A percentile compares a stretch with the other conserved stretches of the same genome.
phyloP scores from a whole-genome alignment of 2,113 vertebrate species.

The Cranoglanis bouderius region DNA sequence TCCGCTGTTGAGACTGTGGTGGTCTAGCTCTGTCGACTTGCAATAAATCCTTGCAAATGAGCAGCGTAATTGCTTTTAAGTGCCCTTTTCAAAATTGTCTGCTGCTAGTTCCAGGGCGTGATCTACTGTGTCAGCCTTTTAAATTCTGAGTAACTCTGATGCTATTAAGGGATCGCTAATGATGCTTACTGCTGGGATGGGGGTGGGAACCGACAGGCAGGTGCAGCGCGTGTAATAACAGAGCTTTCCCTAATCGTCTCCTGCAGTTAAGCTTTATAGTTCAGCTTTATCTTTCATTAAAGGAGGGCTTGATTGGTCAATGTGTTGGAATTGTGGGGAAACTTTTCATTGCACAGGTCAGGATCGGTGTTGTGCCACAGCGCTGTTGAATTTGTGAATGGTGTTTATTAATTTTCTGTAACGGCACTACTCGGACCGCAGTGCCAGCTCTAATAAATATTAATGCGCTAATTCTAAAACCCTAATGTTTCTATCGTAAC shows the following conservation, averaged over 20 bases:
- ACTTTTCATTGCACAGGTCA: neutral
- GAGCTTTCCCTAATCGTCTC: constrained; percentile 12
- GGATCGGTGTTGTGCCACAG: neutral
- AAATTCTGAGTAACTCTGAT: constrained; percentile 25
- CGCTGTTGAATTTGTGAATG: neutral
- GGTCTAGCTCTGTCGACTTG: constrained; percentile 41
- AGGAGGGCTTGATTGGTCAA: neutral
- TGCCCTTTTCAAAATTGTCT: constrained; percentile 48
- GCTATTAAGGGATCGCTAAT: constrained; percentile 38
- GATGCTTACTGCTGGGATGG: constrained; percentile 30
- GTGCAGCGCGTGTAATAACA: constrained; percentile 25
- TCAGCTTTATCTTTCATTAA: constrained; percentile 16
- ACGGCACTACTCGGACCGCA: neutral
- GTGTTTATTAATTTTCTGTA: neutral
- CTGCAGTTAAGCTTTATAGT: constrained; percentile 30
- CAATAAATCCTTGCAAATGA: constrained; percentile 53
- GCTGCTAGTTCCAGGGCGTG: constrained; percentile 23
- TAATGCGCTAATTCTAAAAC: neutral
- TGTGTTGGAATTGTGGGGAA: neutral
- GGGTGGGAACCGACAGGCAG: constrained; percentile 4
- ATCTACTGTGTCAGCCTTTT: constrained; percentile 38
- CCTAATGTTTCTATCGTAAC: neutral
- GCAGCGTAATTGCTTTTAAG: constrained; percentile 52
- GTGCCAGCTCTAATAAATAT: neutral
- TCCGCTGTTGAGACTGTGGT: neutral